phyloP scores from a whole-genome alignment of 2,888 invertebrate genomes.

The Agrypnus murinus region DNA sequence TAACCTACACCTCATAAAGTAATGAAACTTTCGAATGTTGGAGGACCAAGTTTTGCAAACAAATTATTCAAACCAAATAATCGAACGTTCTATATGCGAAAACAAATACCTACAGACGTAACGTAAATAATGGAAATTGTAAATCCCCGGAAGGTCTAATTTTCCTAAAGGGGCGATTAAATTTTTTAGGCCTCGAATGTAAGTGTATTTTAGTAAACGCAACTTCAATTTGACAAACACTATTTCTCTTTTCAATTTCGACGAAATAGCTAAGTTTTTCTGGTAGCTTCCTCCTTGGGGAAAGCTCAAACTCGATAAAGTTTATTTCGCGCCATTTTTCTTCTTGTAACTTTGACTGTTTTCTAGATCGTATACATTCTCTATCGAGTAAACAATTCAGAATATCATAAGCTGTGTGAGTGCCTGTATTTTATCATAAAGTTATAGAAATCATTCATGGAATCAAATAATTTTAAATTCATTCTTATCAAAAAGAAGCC shows the following conservation, averaged over 20 bases:
- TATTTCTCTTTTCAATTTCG: slow-evolving; percentile 35
- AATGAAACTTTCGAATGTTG: slow-evolving; percentile 1
- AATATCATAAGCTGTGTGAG: slow-evolving; percentile 32
- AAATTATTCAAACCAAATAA: slow-evolving; percentile 14
- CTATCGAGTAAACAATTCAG: slow-evolving; percentile 24
- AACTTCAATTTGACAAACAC: slow-evolving; percentile 28
- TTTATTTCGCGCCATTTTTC: slow-evolving; percentile 31
- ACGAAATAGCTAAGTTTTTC: slow-evolving; percentile 35
- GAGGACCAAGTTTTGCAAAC: background rate
- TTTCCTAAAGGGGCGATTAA: background rate
- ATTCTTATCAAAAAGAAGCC: slow-evolving; percentile 34
- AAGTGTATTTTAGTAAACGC: slow-evolving; percentile 3
- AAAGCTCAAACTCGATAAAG: slow-evolving; percentile 36
- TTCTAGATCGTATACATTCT: slow-evolving; percentile 25
- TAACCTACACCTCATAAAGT: background rate
- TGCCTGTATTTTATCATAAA: slow-evolving; percentile 33
- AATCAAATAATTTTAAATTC: slow-evolving; percentile 17
- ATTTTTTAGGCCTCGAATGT: slow-evolving; percentile 8
- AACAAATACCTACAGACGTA: background rate
- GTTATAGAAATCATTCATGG: slow-evolving; percentile 31
- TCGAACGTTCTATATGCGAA: background rate
- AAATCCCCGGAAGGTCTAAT: background rate
- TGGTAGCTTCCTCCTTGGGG: slow-evolving; percentile 20
- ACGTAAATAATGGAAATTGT: slow-evolving; percentile 1
- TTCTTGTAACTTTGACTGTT: slow-evolving; percentile 26